These are phyloP conservation scores for Geophilus truncorum DNA, from an alignment of 2,888 invertebrate species.

Conservation along the genomic window DNA sequence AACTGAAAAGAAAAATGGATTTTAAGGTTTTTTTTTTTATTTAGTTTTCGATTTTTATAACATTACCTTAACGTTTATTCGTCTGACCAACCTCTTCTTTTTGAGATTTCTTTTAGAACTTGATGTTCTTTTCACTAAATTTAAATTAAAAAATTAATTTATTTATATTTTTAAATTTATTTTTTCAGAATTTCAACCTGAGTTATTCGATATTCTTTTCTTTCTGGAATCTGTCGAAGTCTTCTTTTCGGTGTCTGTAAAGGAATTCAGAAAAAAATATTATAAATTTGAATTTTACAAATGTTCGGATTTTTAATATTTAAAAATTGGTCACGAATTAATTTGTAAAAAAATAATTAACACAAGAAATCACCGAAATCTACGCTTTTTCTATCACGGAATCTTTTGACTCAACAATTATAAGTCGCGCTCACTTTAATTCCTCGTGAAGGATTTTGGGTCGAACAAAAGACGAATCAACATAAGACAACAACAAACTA, in stretches of 20 bases:
- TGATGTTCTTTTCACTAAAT: background rate
- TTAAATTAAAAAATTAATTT: background rate
- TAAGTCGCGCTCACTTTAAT: background rate
- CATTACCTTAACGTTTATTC: background rate
- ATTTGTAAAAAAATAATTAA: background rate
- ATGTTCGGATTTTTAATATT: too few relatives aligned
- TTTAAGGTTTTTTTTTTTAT: background rate
- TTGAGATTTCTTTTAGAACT: background rate
- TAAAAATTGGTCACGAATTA: too few relatives aligned
- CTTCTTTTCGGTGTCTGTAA: background rate
- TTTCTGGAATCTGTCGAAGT: background rate
- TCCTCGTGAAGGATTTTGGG: background rate
- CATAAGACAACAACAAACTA: background rate
- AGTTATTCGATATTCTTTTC: background rate
- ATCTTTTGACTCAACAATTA: background rate
- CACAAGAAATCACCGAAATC: background rate
- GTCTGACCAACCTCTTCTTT: background rate
- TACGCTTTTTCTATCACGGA: background rate
- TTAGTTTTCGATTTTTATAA: background rate
- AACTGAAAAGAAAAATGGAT: background rate
- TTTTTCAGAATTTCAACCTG: background rate
- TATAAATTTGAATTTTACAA: too few relatives aligned
- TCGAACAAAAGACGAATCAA: slow-evolving; percentile 22
- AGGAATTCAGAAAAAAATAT: too few relatives aligned
- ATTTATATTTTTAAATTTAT: background rate